Evolutionary conservation across 1,140 invertebrate genomes (phyloP).

Genomic region (Microvelia longipes): DNA sequence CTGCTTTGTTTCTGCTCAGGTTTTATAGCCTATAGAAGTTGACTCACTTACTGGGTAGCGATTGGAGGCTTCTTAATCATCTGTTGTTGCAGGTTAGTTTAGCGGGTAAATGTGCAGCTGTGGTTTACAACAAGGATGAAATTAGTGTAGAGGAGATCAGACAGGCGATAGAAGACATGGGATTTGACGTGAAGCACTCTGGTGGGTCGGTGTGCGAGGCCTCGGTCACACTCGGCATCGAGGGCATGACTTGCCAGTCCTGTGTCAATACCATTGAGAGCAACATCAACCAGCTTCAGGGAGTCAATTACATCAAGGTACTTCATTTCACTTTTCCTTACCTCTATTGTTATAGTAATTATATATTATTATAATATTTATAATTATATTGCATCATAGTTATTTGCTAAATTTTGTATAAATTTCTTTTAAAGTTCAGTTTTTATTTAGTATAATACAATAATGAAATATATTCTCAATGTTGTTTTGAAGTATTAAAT

Average conservation of each 20-base stretch:
- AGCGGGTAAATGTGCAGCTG: neutral
- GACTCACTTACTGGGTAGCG: no score
- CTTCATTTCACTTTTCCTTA: neutral
- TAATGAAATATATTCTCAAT: no score
- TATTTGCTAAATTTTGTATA: no score
- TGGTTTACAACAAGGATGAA: conserved; percentile 37
- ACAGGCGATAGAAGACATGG: conserved; percentile 61
- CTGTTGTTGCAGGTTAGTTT: neutral
- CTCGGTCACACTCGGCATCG: neutral
- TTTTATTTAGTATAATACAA: no score
- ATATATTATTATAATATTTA: no score
- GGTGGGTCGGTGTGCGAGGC: conserved; percentile 6
- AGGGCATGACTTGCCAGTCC: neutral
- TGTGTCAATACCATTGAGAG: neutral
- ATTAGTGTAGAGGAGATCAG: conserved; percentile 41
- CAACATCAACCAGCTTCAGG: neutral
- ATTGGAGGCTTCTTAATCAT: no score
- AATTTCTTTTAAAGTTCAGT: no score
- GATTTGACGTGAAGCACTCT: conserved; percentile 42
- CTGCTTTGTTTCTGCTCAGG: no score
- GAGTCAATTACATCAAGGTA: neutral
- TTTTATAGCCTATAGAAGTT: no score
- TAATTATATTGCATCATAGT: no score
- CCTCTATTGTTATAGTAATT: no score
- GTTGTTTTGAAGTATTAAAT: no score